Conservation (phyloP, 2,888 invertebrate species). For the Xanthia icteritia region DNA sequence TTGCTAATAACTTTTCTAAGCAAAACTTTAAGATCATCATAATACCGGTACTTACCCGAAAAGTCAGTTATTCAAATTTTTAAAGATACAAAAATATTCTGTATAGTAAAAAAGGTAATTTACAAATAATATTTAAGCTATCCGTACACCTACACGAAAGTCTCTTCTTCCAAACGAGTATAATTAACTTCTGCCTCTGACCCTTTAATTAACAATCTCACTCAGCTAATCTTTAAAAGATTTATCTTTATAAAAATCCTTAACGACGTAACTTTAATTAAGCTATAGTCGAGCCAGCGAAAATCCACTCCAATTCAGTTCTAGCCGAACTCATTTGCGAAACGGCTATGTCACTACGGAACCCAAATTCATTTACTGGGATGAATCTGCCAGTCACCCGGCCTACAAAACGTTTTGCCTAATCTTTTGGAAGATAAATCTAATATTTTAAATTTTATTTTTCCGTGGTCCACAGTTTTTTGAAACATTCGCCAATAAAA, state of each 20-base stretch:
- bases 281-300: conserved; percentile 47
- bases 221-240: conserved; percentile 36
- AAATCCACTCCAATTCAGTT: conserved; percentile 53
- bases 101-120: too few species aligned
- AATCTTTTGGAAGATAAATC: conserved; percentile 59
- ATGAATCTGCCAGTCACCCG: conserved; percentile 59
- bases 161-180: background rate
- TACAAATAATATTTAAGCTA: too few species aligned
- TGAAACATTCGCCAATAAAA: background rate
- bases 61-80: background rate
- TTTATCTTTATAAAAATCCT: conserved; percentile 42
- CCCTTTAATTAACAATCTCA: conserved; percentile 31
- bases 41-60: background rate
- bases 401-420: conserved; percentile 49
- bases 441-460: conserved; percentile 24
- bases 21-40: background rate
- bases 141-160: background rate
- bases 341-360: conserved; percentile 65
- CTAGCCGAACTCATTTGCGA: conserved; percentile 56
- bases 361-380: conserved; percentile 62
- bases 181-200: conserved; percentile 7
- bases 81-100: background rate
- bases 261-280: conserved; percentile 54
- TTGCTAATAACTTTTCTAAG: background rate
- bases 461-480: background rate